Conservation (phyloP, 2,888 invertebrate species). For the Pristionchus fissidentatus region DNA sequence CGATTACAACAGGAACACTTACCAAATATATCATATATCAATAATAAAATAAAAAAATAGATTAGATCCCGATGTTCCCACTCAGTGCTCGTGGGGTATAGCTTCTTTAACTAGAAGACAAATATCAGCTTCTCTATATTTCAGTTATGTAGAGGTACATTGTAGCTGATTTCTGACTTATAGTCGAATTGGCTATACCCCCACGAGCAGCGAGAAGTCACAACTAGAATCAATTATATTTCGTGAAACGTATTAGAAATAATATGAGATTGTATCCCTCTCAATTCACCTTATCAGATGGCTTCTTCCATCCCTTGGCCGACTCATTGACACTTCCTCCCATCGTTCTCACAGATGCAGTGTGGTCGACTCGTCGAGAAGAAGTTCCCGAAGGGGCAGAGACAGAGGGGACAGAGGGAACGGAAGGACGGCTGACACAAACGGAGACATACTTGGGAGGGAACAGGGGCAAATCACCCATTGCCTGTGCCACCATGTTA, state of each 20-base stretch:
- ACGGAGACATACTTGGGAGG: not conserved
- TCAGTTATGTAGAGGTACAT: no score
- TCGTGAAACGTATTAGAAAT: no score
- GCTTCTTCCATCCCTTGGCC: conserved; percentile 28
- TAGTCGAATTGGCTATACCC: no score
- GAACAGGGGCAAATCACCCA: not conserved
- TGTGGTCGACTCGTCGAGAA: not conserved
- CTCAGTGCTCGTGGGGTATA: not conserved
- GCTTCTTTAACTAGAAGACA: no score
- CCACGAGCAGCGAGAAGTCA: no score
- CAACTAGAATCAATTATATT: no score
- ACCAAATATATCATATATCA: not conserved
- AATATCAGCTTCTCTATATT: no score
- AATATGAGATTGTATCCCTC: not conserved
- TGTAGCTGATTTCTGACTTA: no score
- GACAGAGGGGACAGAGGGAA: not conserved
- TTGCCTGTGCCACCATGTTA: not conserved
- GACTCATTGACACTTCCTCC: no score
- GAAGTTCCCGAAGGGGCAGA: not conserved
- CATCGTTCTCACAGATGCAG: no score
- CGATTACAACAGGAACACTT: no score
- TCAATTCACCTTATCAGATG: conserved; percentile 3
- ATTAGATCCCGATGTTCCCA: not conserved
- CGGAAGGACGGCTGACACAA: not conserved
- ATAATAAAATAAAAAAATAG: not conserved